Conservation (phyloP, 2,113 vertebrate genomes). For the Xiphophorus maculatus region DNA sequence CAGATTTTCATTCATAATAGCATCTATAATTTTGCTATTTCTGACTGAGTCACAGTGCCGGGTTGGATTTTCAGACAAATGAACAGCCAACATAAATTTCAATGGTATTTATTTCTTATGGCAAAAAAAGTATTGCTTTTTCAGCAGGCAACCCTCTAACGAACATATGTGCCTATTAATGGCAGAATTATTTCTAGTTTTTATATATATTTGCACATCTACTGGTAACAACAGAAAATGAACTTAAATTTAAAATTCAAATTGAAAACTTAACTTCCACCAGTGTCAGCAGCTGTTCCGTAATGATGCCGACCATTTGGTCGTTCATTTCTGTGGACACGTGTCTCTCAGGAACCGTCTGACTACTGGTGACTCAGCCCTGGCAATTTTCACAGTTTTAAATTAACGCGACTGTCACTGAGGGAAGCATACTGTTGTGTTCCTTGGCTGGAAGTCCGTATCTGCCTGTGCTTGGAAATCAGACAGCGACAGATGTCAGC, state of each 20-base stretch:
- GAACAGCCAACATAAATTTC: background rate
- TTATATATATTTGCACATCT: too few species aligned
- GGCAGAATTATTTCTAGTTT: background rate
- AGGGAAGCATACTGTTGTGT: slow-evolving; percentile 25
- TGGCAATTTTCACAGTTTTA: slow-evolving; percentile 44
- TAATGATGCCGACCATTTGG: slow-evolving; percentile 4
- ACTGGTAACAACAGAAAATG: background rate
- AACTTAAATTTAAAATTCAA: background rate
- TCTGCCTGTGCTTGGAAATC: slow-evolving; percentile 27
- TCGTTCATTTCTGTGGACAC: slow-evolving; percentile 6
- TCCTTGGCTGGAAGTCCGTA: slow-evolving; percentile 17
- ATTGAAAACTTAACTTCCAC: background rate
- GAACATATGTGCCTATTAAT: background rate
- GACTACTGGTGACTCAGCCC: slow-evolving; percentile 32
- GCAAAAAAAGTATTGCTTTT: background rate
- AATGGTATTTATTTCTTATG: background rate
- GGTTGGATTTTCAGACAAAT: background rate
- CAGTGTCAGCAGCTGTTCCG: background rate
- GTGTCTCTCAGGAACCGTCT: slow-evolving; percentile 11
- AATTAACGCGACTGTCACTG: slow-evolving; percentile 13
- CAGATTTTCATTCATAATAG: background rate
- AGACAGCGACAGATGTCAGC: background rate
- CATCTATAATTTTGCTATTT: background rate
- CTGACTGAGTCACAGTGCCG: background rate
- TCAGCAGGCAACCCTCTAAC: background rate